Base-by-base conservation (phyloP, 2,888 invertebrate species). In the Argyra leucocephala region DNA sequence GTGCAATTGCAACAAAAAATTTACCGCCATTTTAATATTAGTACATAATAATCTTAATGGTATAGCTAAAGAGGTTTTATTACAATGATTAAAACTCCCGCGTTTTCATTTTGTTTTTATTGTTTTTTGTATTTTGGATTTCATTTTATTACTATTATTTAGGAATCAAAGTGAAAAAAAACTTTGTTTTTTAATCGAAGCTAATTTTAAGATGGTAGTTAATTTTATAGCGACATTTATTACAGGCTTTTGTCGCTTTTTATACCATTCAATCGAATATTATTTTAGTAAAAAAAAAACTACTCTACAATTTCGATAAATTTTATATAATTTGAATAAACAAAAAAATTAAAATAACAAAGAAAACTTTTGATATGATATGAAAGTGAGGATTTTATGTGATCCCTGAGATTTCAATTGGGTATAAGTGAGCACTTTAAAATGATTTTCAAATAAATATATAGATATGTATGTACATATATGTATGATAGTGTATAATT, bases 71-170 rank as follows among this genome's bases (percentile, higher is more conserved):
- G 48, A 48, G 48, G 48, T 48, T 48, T 48, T 48, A 48, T 48
- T 48, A 15, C 48, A 15, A 48, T 48, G 48, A 48, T 48, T 48
- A 48, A 48, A 48, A 48, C 48, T 48, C 48, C 48, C 48, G 48
- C 48, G 48, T 15, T n/a, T 48, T n/a, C n/a, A n/a, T n/a, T 48
- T 48, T 48, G 12, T 48, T 26, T 26, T 26, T 26, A 26, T 26
- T 26, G 4, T 26, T 26, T n/a, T n/a, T n/a, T n/a, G n/a, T n/a
- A n/a, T n/a, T n/a, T n/a, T n/a, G n/a, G n/a, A n/a, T n/a, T n/a
- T n/a, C n/a, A n/a, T n/a, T n/a, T n/a, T n/a, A n/a, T n/a, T n/a
- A n/a, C n/a, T n/a, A n/a, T n/a, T n/a, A n/a, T n/a, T n/a, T n/a
- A n/a, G n/a, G n/a, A n/a, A n/a, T n/a, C 10, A 31, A 31, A 31